Percentiles rank a stretch among this genome's conserved stretches.
phyloP scores from a whole-genome alignment of 1,140 invertebrate genomes.

The Asobara japonica region DNA sequence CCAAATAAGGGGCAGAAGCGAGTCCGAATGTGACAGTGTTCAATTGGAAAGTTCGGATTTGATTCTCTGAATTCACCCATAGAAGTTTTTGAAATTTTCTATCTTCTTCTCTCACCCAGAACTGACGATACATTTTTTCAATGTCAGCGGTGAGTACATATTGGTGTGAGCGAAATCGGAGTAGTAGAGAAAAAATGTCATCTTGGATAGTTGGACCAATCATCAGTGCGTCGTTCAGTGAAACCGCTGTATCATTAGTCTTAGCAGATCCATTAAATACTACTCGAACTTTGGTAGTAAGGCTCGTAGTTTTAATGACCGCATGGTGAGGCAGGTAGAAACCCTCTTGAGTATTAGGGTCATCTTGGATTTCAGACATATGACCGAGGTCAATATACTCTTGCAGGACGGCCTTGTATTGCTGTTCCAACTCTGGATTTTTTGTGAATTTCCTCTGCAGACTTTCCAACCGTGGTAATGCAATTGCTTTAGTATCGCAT shows the following conservation, averaged over 20 bases:
- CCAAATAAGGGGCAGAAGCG: conserved; percentile 31
- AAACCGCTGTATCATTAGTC: conserved; percentile 2
- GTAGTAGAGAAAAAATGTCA: conserved; percentile 25
- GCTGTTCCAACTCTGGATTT: conserved; percentile 26
- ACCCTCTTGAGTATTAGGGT: background rate
- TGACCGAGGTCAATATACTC: conserved; percentile 46
- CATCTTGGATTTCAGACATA: conserved; percentile 35
- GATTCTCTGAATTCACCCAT: conserved; percentile 44
- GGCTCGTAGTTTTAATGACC: conserved; percentile 40
- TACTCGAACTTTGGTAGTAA: conserved; percentile 45
- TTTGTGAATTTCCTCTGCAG: conserved; percentile 37
- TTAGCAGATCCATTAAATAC: conserved; percentile 44
- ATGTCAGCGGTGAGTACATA: conserved; percentile 54
- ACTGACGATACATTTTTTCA: conserved; percentile 60
- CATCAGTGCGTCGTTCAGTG: conserved; percentile 32
- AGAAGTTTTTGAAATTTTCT: conserved; percentile 53
- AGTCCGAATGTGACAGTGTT: conserved; percentile 57
- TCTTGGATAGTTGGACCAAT: conserved; percentile 32
- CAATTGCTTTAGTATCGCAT: conserved; percentile 31
- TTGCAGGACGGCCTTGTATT: conserved; percentile 48
- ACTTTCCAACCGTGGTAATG: conserved; percentile 33
- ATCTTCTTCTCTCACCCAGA: conserved; percentile 46
- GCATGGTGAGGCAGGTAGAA: conserved; percentile 49
- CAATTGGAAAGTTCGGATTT: conserved; percentile 46
- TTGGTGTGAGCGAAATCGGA: conserved; percentile 46